Evolutionary conservation across 2,113 vertebrate species (phyloP).

Genomic region (Ailuropoda melanoleuca): DNA sequence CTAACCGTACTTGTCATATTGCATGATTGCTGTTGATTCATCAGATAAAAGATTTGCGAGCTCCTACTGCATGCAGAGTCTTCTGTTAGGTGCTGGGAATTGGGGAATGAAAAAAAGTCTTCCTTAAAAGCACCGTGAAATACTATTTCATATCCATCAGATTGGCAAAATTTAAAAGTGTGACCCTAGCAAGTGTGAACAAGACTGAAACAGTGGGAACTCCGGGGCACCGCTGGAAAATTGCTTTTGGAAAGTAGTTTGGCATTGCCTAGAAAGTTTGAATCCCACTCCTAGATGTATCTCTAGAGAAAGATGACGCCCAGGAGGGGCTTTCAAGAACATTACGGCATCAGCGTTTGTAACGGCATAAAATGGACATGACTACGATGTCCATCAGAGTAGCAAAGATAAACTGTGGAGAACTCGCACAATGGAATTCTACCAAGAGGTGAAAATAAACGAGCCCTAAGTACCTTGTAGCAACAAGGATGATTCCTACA

Average conservation of each 20-base stretch:
- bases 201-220: background rate
- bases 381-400: background rate
- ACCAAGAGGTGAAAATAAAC: background rate
- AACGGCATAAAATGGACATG: background rate
- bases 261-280: background rate
- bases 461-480: background rate
- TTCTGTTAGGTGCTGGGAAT: background rate
- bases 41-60: background rate
- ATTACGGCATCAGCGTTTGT: background rate
- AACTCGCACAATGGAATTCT: background rate
- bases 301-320: background rate
- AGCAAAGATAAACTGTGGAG: background rate
- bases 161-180: background rate
- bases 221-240: background rate
- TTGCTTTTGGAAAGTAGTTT: background rate
- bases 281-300: background rate
- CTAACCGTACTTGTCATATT: background rate
- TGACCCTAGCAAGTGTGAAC: background rate
- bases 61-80: background rate
- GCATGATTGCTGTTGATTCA: background rate
- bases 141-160: background rate
- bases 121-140: background rate
- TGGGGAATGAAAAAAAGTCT: background rate
- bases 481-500: background rate
- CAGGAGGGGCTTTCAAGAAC: background rate